These are phyloP conservation scores for Linyphia triangularis DNA, from an alignment of 2,888 invertebrate species.

Conservation along the genomic window DNA sequence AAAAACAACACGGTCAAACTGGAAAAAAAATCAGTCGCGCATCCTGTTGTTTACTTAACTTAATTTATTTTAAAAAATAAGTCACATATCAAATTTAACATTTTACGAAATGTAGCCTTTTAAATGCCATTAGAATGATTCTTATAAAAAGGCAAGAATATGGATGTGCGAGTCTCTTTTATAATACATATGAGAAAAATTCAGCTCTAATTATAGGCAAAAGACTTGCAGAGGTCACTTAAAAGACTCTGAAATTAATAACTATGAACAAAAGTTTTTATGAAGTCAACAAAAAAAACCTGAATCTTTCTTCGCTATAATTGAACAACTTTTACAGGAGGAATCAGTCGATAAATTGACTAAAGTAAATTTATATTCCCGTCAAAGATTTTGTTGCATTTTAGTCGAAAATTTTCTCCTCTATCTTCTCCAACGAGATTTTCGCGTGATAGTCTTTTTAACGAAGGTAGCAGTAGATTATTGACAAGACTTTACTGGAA, in stretches of 20 bases:
- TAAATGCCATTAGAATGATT: background rate
- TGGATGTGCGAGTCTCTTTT: background rate
- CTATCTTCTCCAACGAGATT: constrained; percentile 59
- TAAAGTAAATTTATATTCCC: constrained; percentile 32
- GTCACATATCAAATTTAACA: no score
- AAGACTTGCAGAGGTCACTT: background rate
- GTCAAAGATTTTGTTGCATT: constrained; percentile 12
- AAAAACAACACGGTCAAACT: no score
- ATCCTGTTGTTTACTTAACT: no score
- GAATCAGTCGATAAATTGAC: constrained; percentile 21
- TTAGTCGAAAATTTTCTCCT: constrained; percentile 27
- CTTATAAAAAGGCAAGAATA: background rate
- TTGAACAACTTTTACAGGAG: background rate
- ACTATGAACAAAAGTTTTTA: constrained; percentile 40
- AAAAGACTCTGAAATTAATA: constrained; percentile 22
- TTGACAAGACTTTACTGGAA: constrained; percentile 55
- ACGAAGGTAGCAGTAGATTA: constrained; percentile 19
- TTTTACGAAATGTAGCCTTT: background rate
- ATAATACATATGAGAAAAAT: background rate
- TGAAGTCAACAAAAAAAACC: constrained; percentile 16
- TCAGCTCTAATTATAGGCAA: background rate
- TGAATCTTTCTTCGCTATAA: constrained; percentile 32
- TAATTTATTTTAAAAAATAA: no score
- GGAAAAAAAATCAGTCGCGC: no score
- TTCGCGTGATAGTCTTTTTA: constrained; percentile 61